Evolutionary conservation across 2,113 vertebrate species (phyloP).

Genomic region (Prunella fulvescens): DNA sequence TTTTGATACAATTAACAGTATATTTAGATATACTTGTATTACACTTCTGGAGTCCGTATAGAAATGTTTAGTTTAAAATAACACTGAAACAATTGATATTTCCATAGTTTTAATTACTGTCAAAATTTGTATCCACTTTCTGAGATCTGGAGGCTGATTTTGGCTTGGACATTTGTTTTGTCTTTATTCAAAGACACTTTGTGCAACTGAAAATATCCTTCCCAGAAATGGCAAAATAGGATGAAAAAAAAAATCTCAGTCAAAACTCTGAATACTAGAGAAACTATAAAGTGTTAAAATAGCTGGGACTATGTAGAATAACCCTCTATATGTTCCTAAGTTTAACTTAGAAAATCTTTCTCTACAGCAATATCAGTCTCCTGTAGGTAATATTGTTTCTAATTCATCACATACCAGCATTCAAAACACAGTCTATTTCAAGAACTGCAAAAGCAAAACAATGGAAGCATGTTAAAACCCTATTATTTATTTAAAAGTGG

Average conservation of each 20-base stretch:
- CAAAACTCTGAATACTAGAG: background rate
- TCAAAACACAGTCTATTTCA: constrained; percentile 31
- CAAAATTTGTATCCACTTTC: constrained; percentile 17
- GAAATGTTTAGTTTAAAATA: constrained; percentile 68
- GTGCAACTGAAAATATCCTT: background rate
- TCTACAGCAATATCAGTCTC: background rate
- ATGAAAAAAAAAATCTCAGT: background rate
- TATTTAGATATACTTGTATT: constrained; percentile 55
- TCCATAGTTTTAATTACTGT: constrained; percentile 36
- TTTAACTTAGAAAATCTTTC: constrained; percentile 51
- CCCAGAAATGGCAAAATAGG: background rate
- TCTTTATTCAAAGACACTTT: constrained; percentile 3
- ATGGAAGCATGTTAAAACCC: background rate
- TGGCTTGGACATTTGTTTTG: constrained; percentile 19
- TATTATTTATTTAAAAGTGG: constrained; percentile 54
- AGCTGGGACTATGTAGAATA: background rate
- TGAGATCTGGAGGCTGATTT: background rate
- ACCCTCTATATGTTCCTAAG: background rate
- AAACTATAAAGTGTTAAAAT: constrained; percentile 37
- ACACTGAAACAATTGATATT: constrained; percentile 21
- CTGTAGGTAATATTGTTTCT: constrained; percentile 21
- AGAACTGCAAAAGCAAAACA: constrained; percentile 30
- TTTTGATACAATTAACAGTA: constrained; percentile 51
- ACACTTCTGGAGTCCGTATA: constrained; percentile 21
- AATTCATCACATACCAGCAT: constrained; percentile 30